Evolutionary conservation across 2,113 vertebrate species (phyloP).

Genomic region (Tachuris rubrigastra): DNA sequence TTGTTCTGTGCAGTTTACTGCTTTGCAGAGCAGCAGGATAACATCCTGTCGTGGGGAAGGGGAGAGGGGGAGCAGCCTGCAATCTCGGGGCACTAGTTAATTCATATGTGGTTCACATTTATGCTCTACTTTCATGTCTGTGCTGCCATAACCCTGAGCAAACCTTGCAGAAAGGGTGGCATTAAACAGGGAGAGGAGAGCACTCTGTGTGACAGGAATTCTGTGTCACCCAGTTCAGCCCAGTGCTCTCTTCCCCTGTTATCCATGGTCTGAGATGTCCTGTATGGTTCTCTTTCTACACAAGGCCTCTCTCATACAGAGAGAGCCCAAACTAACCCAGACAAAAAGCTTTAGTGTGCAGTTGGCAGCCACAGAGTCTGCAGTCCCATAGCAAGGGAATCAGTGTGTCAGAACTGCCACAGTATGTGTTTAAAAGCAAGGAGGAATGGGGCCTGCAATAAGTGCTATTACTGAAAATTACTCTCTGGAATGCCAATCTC

Average conservation of each 20-base stretch:
- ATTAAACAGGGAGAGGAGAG: not conserved
- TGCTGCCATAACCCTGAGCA: not conserved
- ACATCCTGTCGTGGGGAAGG: not conserved
- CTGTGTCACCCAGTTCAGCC: not conserved
- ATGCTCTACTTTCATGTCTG: not conserved
- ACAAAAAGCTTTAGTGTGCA: not conserved
- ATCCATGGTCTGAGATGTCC: not conserved
- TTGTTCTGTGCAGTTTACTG: not conserved
- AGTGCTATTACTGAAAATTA: not conserved
- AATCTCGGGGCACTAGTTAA: not conserved
- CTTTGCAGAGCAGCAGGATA: not conserved
- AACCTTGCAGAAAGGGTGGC: not conserved
- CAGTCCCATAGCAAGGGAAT: not conserved
- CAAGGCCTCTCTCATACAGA: not conserved
- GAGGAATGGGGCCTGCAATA: not conserved
- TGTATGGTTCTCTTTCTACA: not conserved
- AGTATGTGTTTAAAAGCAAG: not conserved
- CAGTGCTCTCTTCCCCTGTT: not conserved
- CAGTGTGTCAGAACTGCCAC: fast-evolving
- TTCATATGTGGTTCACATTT: not conserved
- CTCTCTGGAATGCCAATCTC: not conserved
- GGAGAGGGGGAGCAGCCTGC: not conserved
- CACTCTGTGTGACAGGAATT: no score
- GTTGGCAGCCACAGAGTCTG: not conserved
- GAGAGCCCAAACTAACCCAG: not conserved